A percentile compares a stretch with the other conserved stretches of the same genome.
phyloP scores from a whole-genome alignment of 35 echinoderm and acorn worm species.

The Ophiothrix spiculata region DNA sequence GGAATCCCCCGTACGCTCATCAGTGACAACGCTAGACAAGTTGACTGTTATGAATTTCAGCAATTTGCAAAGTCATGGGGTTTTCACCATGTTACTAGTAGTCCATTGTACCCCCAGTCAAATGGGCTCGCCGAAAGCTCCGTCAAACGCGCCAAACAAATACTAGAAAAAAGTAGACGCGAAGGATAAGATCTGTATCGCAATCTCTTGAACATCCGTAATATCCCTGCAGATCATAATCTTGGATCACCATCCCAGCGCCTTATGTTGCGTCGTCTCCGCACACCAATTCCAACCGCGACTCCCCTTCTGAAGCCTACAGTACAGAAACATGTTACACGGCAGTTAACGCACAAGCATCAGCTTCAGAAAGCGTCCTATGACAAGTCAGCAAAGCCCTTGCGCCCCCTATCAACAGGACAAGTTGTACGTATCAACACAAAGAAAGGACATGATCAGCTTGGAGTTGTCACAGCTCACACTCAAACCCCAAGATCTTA shows the following conservation, averaged over 20 bases:
- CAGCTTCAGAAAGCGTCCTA: too few species aligned
- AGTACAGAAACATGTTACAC: too few species aligned
- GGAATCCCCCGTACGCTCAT: slow-evolving; percentile 51
- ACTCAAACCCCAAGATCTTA: too few species aligned
- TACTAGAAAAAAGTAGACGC: slow-evolving; percentile 54
- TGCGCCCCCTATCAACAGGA: too few species aligned
- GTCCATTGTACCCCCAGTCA: slow-evolving; percentile 45
- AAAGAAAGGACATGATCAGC: too few species aligned
- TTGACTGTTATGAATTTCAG: slow-evolving; percentile 36
- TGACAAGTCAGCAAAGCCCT: too few species aligned
- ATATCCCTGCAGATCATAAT: slow-evolving; percentile 26
- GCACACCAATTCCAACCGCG: slow-evolving; percentile 31
- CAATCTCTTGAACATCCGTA: slow-evolving; percentile 51
- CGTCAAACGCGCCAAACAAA: slow-evolving; percentile 42
- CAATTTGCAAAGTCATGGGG: slow-evolving; percentile 59
- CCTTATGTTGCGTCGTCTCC: slow-evolving; percentile 29
- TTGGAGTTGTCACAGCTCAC: too few species aligned
- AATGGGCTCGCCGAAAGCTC: slow-evolving; percentile 53
- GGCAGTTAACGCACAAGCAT: too few species aligned
- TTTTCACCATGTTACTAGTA: slow-evolving; percentile 64
- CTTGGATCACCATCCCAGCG: slow-evolving; percentile 52
- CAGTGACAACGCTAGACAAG: slow-evolving; percentile 62
- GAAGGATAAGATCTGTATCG: slow-evolving; percentile 30
- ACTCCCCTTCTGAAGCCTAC: slow-evolving; percentile 30
- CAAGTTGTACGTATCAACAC: too few species aligned